Evolutionary conservation across 2,888 invertebrate species (phyloP).

Genomic region (Tineola bisselliella): DNA sequence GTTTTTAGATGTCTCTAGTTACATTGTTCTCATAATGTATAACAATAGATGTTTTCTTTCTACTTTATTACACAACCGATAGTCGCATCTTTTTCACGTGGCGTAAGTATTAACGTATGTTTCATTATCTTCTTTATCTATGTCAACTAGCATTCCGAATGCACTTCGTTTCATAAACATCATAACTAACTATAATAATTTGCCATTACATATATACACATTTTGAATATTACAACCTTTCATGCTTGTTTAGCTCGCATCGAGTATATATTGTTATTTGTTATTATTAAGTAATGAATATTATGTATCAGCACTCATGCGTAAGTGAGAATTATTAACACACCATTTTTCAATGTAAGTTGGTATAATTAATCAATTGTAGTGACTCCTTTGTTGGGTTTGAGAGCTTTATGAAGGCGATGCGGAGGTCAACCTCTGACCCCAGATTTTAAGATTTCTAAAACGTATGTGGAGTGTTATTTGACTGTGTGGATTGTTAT

Average conservation of each 20-base stretch:
- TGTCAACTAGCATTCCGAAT: conserved; percentile 20
- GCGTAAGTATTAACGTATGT: conserved; percentile 7
- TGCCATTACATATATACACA: background rate
- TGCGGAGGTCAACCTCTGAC: background rate
- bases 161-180: conserved; percentile 20
- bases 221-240: background rate
- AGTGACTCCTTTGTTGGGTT: conserved; percentile 20
- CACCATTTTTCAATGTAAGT: conserved; percentile 23
- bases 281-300: background rate
- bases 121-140: conserved; percentile 21
- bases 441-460: conserved; percentile 5
- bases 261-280: background rate
- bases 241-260: background rate
- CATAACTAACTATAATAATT: background rate
- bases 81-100: background rate
- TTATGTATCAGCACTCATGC: conserved; percentile 16
- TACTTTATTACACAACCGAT: conserved; percentile 32
- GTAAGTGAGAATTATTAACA: conserved; percentile 20
- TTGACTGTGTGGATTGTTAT: background rate
- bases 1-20: conserved; percentile 35
- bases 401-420: conserved; percentile 12
- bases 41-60: conserved; percentile 44
- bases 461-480: background rate
- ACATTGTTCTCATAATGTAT: conserved; percentile 38
- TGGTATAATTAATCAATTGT: conserved; percentile 27